Base-by-base conservation (phyloP, 1,140 invertebrate genomes). In the Drosophila athabasca region DNA sequence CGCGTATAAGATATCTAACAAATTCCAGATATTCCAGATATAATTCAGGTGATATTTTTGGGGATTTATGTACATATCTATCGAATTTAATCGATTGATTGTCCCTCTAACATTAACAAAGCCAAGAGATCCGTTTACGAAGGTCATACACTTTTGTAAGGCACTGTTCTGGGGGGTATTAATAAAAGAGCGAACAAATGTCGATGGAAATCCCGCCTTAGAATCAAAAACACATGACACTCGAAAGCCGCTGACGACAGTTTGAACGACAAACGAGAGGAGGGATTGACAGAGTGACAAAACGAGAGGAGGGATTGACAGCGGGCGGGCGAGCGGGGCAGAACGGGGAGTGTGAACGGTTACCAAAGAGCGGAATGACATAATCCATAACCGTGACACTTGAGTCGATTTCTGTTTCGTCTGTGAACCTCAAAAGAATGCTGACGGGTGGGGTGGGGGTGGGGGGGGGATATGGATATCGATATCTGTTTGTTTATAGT, bases 301-400 rank as follows among this genome's bases (percentile, higher is more conserved):
- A 57, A 45, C 39, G 15, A 51, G 45, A 35, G 26, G 9, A 29
- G 60, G 9, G 35, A 11, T 8, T 17, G 41, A 57, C n/a, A 35
- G 45, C 1, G 15, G 11, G 29, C 9, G 31, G 29, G 3, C n/a
- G n/a, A n/a, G n/a, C n/a, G 6, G 43, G 17, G 8, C 11, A 4
- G 35, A 11, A 13, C 3, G 35, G n/a, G 57, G 9, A 29, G 29
- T 11, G 24, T 41, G 54, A 39, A 39, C 17, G 58, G 66, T 58
- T 69, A 73, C 51, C 9, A 11, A 60, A 48, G 60, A 73, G 39
- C 46, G 60, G 29, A 74, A 61, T 84, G 81, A 84, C 77, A 85
- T 84, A 84, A 84, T 84, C 82, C 73, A 64, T 50, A 65, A 59
- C 62, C 82, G 82, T 81, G 81, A 84, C 77, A 84, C 73, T 77